Conservation (phyloP, 2,888 invertebrate genomes). For the Chironomus tentans region DNA sequence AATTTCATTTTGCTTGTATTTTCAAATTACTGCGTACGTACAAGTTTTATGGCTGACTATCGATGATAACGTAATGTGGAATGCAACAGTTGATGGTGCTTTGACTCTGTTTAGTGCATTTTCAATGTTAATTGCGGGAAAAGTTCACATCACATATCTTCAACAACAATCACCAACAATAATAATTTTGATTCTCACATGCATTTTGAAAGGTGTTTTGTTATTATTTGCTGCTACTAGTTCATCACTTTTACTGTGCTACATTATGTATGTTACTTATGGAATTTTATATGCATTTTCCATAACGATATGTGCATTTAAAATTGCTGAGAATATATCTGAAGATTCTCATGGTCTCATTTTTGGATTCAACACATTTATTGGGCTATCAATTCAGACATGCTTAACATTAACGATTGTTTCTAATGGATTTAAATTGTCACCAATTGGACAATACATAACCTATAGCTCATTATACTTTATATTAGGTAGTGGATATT, state of each 20-base stretch:
- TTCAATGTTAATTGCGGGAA: constrained; percentile 49
- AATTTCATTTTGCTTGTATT: constrained; percentile 58
- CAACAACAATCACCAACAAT: constrained; percentile 40
- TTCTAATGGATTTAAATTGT: constrained; percentile 15
- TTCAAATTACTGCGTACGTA: constrained; percentile 60
- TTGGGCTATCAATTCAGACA: constrained; percentile 70
- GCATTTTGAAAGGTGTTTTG: constrained; percentile 48
- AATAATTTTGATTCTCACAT: constrained; percentile 43
- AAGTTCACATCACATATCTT: constrained; percentile 30
- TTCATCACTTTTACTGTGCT: constrained; percentile 57
- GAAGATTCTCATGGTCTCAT: constrained; percentile 83
- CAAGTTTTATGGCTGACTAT: constrained; percentile 59
- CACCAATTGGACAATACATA: constrained; percentile 1
- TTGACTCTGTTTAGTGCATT: constrained; percentile 59
- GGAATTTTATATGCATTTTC: constrained; percentile 71
- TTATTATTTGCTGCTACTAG: constrained; percentile 50
- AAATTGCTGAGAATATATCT: constrained; percentile 71
- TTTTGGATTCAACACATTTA: constrained; percentile 81
- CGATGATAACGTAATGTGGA: constrained; percentile 43
- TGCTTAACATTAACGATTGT: constrained; percentile 50
- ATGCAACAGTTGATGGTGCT: constrained; percentile 74
- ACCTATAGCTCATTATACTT: background rate
- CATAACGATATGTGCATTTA: constrained; percentile 74
- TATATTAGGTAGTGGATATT: background rate
- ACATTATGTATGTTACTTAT: constrained; percentile 64